phyloP scores from a whole-genome alignment of 2,888 invertebrate genomes.

The Hymenopus coronatus region DNA sequence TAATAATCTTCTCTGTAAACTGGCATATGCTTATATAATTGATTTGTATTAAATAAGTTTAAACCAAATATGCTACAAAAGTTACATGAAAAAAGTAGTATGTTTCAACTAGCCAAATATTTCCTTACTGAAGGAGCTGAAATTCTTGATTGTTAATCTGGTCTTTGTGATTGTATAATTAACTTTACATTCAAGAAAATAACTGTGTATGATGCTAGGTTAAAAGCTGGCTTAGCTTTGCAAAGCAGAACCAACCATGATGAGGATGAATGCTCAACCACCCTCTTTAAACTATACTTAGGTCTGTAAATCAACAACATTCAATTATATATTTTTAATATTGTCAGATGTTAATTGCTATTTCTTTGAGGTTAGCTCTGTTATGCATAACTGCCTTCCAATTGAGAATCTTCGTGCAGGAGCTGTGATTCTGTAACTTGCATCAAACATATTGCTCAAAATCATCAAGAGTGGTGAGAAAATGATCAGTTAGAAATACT shows the following conservation, averaged over 20 bases:
- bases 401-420: background rate
- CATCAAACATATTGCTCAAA: background rate
- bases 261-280: background rate
- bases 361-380: background rate
- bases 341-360: background rate
- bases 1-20: no score
- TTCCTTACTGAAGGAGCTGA: background rate
- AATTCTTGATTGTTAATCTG: background rate
- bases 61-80: no score
- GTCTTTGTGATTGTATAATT: background rate
- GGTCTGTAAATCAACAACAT: background rate
- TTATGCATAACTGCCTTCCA: background rate
- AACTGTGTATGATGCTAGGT: background rate
- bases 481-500: background rate
- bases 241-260: background rate
- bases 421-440: background rate
- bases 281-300: background rate
- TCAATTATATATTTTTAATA: background rate
- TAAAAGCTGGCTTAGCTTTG: background rate
- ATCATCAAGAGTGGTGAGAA: background rate
- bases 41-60: no score
- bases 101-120: background rate
- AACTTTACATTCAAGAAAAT: background rate
- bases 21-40: no score
- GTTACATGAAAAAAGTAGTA: background rate